Percentiles rank a stretch among this genome's conserved stretches.
These are phyloP conservation scores for Serinus canaria DNA, from an alignment of 2,113 vertebrate species.

Conservation along the genomic window DNA sequence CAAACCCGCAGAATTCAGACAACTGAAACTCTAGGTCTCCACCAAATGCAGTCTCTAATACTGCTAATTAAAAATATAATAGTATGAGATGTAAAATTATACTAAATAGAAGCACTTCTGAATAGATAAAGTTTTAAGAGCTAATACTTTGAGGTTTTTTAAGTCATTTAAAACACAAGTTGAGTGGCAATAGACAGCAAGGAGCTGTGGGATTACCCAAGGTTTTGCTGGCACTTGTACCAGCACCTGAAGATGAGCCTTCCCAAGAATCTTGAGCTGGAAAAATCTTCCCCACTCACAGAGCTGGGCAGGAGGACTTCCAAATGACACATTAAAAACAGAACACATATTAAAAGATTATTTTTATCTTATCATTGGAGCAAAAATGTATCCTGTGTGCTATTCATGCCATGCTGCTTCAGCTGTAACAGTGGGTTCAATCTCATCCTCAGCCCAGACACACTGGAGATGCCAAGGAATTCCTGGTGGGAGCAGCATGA, in stretches of 20 bases:
- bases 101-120: background rate
- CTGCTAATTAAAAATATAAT: background rate
- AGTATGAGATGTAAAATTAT: background rate
- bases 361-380: background rate
- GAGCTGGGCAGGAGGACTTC: background rate
- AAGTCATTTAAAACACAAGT: background rate
- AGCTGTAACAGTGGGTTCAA: background rate
- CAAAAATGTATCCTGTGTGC: background rate
- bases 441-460: background rate
- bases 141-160: too few relatives aligned
- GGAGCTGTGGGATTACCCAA: background rate
- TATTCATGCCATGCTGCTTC: background rate
- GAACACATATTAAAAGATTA: background rate
- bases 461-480: fast-evolving
- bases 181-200: background rate
- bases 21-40: background rate
- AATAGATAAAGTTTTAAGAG: background rate
- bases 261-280: background rate
- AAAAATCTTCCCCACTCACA: background rate
- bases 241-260: background rate
- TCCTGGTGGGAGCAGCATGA: background rate
- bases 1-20: background rate
- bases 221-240: background rate
- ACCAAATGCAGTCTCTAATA: background rate
- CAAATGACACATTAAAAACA: background rate